Percentiles rank a stretch among this genome's conserved stretches.
These are phyloP conservation scores for Rhamnusium bicolor DNA, from an alignment of 2,888 invertebrate species.

Conservation along the genomic window DNA sequence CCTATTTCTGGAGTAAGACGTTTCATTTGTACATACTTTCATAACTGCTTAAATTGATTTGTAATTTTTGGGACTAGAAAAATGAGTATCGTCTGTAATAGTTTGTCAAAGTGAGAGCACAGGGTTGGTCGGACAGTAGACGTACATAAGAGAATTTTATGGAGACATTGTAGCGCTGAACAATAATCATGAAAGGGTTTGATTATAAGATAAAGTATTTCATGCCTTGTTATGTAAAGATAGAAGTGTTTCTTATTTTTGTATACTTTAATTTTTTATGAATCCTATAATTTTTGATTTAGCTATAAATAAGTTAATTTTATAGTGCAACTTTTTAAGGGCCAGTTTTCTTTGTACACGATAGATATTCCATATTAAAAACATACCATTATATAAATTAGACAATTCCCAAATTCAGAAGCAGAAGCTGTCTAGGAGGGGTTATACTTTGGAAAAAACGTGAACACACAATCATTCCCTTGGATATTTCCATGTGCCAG, in stretches of 20 bases:
- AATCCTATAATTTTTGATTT: background rate
- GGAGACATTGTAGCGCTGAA: background rate
- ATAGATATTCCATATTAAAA: background rate
- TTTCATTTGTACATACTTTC: conserved; percentile 42
- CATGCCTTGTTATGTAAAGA: background rate
- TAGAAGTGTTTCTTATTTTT: conserved; percentile 10
- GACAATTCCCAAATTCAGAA: no score
- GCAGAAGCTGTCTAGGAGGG: no score
- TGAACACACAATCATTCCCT: no score
- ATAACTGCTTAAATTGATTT: conserved; percentile 26
- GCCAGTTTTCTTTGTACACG: background rate
- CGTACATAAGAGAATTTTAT: background rate
- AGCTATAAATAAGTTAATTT: no score
- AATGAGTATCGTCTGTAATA: background rate
- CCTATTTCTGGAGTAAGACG: conserved; percentile 52
- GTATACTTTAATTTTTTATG: conserved; percentile 3
- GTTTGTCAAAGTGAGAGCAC: conserved; percentile 10
- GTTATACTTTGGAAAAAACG: no score
- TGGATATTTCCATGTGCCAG: no score
- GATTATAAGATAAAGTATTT: background rate
- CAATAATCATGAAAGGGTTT: background rate
- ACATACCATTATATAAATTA: no score
- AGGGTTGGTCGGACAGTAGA: background rate
- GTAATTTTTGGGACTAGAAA: conserved; percentile 8
- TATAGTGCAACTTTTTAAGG: no score